Base-by-base conservation (phyloP, 2,797 vertebrate species). In the Sebastes nivosus region DNA sequence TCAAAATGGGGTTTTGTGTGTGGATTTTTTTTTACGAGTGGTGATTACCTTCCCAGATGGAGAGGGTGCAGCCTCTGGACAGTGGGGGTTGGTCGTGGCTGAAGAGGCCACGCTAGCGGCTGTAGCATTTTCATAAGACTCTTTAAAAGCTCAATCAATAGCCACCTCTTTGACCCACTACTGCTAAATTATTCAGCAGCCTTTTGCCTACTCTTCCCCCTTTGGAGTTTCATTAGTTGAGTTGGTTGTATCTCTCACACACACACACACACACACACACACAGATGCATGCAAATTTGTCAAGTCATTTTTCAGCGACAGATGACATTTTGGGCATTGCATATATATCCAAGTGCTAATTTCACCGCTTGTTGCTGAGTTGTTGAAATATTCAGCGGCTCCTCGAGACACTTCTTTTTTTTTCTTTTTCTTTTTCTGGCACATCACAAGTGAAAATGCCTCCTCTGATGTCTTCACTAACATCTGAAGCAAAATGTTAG, bases 181-280 rank as follows among this genome's bases (percentile, higher is more conserved):
- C 91, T 93, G 88, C 93, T 97, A 96, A 97, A 97, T 98, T 96
- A 98, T 98, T 98, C 96, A 97, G 94, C 94, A 68, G 88, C 94
- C 93, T 95, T 93, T 94, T 90, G 93, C 89, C 87, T 58, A 85
- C 75, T 82, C 72, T 77, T 79, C 65, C 74, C 72, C 60, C 54
- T 72, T 52, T 81, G 52, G 63, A 81, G 94, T 96, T 97, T 96
- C 93, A 96, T 97, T 97, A 95, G 95, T 91, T 79, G 85, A 90
- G 91, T 96, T 81, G 85, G 86, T 87, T 91, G 87, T 91, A 90
- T 94, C 93, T 84, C 67, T 66, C 50, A 14, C 63, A 52, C 58
- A 68, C 14, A 55, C 66, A 18, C 30, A 66, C 32, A 66, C 34
- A 7, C 67, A 69, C 67, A 69, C 46, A 32, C 61, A 58, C 55